A percentile compares a stretch with the other conserved stretches of the same genome.
Conservation (phyloP, 1,140 invertebrate species). For the honey bee (Apis mellifera) region DNA sequence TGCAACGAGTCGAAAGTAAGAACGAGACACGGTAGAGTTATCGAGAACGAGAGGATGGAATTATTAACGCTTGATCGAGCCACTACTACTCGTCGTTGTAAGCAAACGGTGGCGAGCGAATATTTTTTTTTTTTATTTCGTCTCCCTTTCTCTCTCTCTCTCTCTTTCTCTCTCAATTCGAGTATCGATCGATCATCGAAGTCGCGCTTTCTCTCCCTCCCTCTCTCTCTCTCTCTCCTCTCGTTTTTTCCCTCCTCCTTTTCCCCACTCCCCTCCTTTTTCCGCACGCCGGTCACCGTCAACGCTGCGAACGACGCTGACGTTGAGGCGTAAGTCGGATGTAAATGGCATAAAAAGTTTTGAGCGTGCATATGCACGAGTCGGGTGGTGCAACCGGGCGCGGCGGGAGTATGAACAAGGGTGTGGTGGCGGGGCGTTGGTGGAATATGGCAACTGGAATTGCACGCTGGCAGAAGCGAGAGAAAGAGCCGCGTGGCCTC, state of each 20-base stretch:
- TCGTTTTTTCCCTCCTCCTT: background rate
- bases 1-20: conserved; percentile 21
- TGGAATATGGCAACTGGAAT: conserved; percentile 70
- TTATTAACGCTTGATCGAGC: conserved; percentile 16
- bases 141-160: background rate
- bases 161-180: conserved; percentile 9
- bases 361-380: conserved; percentile 52
- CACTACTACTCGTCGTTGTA: background rate
- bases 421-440: conserved; percentile 57
- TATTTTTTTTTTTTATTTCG: background rate
- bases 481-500: background rate
- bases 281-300: background rate
- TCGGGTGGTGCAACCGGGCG: conserved; percentile 37
- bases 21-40: conserved; percentile 3
- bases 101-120: background rate
- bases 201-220: background rate
- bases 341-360: conserved; percentile 65
- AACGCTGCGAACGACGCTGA: conserved; percentile 37
- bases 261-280: background rate
- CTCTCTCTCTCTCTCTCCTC: background rate
- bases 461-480: conserved; percentile 44
- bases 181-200: conserved; percentile 18
- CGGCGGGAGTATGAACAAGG: conserved; percentile 54
- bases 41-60: background rate
- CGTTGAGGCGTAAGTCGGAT: conserved; percentile 61